Conservation (phyloP, 2,888 invertebrate species). For the Catonia carolina region DNA sequence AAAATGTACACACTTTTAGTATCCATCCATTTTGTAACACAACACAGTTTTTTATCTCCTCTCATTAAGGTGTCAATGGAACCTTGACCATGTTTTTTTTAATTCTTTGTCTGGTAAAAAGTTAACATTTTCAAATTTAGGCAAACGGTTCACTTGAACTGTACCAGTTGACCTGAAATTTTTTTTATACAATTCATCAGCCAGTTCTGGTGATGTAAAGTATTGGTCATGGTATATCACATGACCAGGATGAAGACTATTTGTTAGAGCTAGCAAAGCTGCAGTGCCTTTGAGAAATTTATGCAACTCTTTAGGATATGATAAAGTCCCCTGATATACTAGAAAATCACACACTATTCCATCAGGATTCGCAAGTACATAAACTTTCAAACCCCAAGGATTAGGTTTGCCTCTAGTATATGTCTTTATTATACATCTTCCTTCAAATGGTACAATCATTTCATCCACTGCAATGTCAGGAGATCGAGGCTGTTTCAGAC, state of each 20-base stretch:
- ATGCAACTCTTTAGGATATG: conserved; percentile 7
- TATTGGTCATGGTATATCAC: conserved; percentile 13
- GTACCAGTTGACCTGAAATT: background rate
- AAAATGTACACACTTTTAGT: no score
- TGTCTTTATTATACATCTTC: conserved; percentile 12
- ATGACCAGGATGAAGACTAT: conserved; percentile 17
- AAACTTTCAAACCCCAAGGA: conserved; percentile 12
- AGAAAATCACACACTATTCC: conserved; percentile 17
- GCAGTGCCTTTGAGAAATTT: conserved; percentile 3
- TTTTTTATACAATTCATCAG: conserved; percentile 3
- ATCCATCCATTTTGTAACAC: no score
- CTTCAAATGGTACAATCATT: conserved; percentile 18
- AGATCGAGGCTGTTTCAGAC: conserved; percentile 7
- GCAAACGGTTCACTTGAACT: no score
- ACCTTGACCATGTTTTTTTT: no score
- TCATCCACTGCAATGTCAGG: conserved; percentile 13
- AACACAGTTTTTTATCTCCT: no score
- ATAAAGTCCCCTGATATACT: conserved; percentile 7
- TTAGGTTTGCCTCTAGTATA: conserved; percentile 16
- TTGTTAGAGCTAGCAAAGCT: conserved; percentile 3
- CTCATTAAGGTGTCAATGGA: no score
- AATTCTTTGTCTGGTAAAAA: no score
- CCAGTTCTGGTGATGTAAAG: conserved; percentile 11
- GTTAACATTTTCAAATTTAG: no score
- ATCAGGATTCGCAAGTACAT: conserved; percentile 15